Conservation (phyloP, 2,113 vertebrate genomes). For the Paramormyrops kingsleyae region DNA sequence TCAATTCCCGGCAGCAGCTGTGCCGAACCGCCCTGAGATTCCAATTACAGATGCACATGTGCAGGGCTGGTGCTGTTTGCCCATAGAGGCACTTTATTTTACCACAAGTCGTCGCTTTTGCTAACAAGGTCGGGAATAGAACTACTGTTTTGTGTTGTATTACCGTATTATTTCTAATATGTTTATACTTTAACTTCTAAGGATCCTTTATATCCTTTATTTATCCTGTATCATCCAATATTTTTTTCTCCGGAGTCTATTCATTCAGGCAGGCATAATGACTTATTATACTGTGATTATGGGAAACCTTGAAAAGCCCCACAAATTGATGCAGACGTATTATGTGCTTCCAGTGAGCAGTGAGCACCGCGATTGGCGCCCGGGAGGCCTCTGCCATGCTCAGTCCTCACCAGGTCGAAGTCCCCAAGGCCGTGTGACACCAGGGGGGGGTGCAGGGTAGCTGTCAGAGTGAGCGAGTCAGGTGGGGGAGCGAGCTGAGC, state of each 20-base stretch:
- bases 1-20: not conserved
- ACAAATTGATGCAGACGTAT: not conserved
- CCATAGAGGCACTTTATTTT: not conserved
- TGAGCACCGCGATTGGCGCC: not conserved
- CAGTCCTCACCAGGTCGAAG: not conserved
- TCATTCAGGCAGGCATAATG: not conserved
- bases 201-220: not conserved
- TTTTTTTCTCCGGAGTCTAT: not conserved
- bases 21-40: not conserved
- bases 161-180: not conserved
- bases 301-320: not conserved
- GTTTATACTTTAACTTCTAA: not conserved
- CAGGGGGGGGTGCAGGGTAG: not conserved
- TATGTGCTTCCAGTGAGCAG: not conserved
- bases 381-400: not conserved
- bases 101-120: not conserved
- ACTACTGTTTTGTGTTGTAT: not conserved
- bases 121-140: not conserved
- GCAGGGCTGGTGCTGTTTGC: not conserved
- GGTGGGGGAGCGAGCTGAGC: not conserved
- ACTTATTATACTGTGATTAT: not conserved
- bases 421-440: not conserved
- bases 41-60: not conserved
- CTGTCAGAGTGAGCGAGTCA: not conserved
- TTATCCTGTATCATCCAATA: not conserved